Conservation (phyloP, 1,140 invertebrate genomes). For the Stegodyphus mimosarum region DNA sequence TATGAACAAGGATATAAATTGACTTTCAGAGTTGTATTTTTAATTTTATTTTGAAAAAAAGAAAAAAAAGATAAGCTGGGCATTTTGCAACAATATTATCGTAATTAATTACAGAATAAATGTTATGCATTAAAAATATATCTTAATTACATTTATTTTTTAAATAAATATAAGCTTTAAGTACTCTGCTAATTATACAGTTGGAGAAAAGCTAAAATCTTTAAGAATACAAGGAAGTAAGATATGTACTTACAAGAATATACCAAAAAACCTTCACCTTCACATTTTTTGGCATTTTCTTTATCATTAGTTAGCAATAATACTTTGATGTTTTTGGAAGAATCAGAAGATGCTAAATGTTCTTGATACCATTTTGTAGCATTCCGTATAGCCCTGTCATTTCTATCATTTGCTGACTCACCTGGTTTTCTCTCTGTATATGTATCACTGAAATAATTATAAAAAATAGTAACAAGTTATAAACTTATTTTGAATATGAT, state of each 20-base stretch:
- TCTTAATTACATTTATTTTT: no score
- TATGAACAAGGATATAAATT: no score
- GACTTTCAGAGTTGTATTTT: no score
- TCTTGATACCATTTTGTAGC: conserved; percentile 85
- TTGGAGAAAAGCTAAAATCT: no score
- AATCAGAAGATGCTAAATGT: conserved; percentile 68
- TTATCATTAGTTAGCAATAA: conserved; percentile 90
- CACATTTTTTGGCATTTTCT: conserved; percentile 80
- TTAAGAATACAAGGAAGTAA: not conserved
- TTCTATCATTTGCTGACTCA: conserved; percentile 90
- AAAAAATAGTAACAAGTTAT: not conserved
- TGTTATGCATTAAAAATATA: no score
- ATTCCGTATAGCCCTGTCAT: conserved; percentile 88
- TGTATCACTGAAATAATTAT: conserved; percentile 77
- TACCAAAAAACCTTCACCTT: conserved; percentile 76
- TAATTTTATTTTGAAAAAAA: no score
- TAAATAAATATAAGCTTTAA: no score
- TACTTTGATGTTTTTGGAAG: conserved; percentile 71
- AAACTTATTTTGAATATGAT: not conserved
- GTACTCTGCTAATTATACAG: no score
- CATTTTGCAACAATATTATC: no score
- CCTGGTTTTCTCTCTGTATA: conserved; percentile 83
- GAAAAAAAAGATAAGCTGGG: no score
- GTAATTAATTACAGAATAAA: no score
- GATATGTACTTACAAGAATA: conserved; percentile 74